phyloP scores from a whole-genome alignment of 2,113 vertebrate genomes.

The Burhinus oedicnemus region DNA sequence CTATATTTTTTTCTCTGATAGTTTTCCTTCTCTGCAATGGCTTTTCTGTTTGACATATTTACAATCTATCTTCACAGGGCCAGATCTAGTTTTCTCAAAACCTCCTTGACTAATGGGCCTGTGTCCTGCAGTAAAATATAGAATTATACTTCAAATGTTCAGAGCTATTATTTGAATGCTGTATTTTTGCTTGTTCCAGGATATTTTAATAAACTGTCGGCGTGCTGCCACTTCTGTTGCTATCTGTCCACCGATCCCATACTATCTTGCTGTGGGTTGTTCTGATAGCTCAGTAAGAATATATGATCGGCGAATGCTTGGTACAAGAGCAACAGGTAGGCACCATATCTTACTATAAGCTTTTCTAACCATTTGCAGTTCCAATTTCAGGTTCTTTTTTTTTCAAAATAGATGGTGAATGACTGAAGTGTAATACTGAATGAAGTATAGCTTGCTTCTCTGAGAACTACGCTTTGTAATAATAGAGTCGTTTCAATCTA shows the following conservation, averaged over 20 bases:
- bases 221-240: conserved; percentile 96
- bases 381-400: neutral
- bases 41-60: neutral
- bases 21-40: neutral
- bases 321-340: conserved; percentile 92
- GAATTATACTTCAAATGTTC: neutral
- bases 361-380: neutral
- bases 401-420: neutral
- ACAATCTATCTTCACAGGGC: neutral
- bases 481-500: neutral
- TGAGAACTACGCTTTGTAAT: neutral
- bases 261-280: conserved; percentile 95
- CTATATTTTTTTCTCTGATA: neutral
- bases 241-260: conserved; percentile 93
- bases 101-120: neutral
- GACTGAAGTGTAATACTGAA: neutral
- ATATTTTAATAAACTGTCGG: conserved; percentile 97
- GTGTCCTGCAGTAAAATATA: neutral
- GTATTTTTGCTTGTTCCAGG: conserved; percentile 74
- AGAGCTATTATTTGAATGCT: neutral
- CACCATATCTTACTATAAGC: neutral
- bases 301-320: conserved; percentile 95
- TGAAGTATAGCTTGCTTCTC: neutral
- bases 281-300: conserved; percentile 98
- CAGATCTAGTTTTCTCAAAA: neutral